Percentiles rank a stretch among this genome's conserved stretches.
These are phyloP conservation scores for Cossypha dichroa DNA, from an alignment of 2,797 vertebrate species.

Conservation along the genomic window DNA sequence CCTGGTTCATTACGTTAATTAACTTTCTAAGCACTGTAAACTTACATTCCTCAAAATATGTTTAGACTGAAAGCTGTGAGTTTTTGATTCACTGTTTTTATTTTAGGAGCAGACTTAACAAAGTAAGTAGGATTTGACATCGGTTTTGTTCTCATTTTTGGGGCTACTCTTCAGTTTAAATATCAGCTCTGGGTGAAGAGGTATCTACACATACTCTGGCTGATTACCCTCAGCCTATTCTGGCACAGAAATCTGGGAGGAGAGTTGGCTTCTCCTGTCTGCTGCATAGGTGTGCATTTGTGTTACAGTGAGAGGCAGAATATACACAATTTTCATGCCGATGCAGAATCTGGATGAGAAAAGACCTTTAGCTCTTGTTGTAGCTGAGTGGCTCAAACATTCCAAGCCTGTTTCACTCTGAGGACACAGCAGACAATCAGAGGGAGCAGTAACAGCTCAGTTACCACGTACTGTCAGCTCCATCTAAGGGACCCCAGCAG, in stretches of 20 bases:
- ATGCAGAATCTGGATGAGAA: not conserved
- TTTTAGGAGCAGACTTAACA: not conserved
- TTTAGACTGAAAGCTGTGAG: not conserved
- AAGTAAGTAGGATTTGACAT: not conserved
- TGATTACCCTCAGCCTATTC: not conserved
- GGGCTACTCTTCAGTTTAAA: not conserved
- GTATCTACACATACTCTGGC: accelerated
- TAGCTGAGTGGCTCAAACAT: not conserved
- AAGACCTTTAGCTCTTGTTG: not conserved
- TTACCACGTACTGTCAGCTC: not conserved
- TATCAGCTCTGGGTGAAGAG: not conserved
- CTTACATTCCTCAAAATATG: not conserved
- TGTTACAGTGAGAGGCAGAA: not conserved
- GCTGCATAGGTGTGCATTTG: not conserved
- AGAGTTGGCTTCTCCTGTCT: not conserved
- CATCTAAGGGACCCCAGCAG: not conserved
- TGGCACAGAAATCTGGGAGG: not conserved
- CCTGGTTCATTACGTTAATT: not conserved
- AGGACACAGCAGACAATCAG: not conserved
- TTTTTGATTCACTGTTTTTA: not conserved
- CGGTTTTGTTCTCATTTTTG: not conserved
- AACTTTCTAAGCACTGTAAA: not conserved
- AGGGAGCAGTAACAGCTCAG: not conserved
- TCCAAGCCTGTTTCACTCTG: not conserved
- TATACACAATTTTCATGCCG: not conserved